These are phyloP conservation scores for Poecile atricapillus DNA, from an alignment of 2,113 vertebrate species.

Conservation along the genomic window DNA sequence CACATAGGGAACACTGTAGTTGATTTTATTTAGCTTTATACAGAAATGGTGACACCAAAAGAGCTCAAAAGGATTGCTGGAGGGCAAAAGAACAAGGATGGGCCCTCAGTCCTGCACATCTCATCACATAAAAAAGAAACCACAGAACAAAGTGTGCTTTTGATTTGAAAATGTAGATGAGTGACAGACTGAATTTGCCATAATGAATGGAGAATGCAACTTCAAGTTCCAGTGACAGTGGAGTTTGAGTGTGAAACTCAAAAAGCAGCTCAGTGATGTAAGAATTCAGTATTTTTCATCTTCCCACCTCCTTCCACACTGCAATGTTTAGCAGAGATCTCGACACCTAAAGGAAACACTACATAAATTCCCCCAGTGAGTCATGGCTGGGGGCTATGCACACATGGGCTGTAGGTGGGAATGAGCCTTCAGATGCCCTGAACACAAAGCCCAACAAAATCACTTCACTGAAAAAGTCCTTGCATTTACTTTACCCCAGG, in stretches of 20 bases:
- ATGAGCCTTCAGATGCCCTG: background rate
- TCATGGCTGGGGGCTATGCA: rapidly evolving
- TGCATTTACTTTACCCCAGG: rapidly evolving
- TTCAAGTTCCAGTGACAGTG: background rate
- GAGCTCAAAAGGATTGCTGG: background rate
- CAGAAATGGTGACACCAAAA: background rate
- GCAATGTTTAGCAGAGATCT: background rate
- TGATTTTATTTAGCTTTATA: background rate
- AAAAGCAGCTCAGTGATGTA: background rate
- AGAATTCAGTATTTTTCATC: background rate
- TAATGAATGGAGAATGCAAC: background rate
- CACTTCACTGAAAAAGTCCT: background rate
- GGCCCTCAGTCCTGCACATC: background rate
- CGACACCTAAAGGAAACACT: background rate
- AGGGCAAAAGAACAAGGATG: background rate
- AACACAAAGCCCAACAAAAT: background rate
- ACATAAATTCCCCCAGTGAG: background rate
- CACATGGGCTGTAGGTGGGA: rapidly evolving
- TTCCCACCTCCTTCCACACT: background rate
- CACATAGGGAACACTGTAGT: rapidly evolving
- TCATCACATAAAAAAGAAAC: background rate
- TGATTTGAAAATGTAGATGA: background rate
- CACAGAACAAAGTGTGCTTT: background rate
- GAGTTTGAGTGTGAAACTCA: background rate
- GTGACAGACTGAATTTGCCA: background rate